phyloP scores from a whole-genome alignment of 2,888 invertebrate species.

The Dilophus febrilis region DNA sequence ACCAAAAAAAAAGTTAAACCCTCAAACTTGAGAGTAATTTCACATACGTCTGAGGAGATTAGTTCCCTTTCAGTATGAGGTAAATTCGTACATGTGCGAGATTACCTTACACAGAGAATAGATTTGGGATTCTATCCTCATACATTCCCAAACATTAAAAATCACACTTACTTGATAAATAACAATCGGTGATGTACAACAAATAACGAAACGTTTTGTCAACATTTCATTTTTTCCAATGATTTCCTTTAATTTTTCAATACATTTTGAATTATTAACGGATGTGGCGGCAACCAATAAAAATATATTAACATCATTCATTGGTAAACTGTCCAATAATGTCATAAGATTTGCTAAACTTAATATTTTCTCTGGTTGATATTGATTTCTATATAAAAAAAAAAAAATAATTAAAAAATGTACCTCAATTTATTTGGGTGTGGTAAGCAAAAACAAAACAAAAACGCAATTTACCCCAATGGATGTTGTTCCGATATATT shows the following conservation, averaged over 20 bases:
- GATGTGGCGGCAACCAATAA: constrained; percentile 24
- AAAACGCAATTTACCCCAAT: constrained; percentile 26
- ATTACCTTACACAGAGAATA: no score
- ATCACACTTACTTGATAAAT: constrained; percentile 29
- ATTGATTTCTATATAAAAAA: constrained; percentile 20
- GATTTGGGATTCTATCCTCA: no score
- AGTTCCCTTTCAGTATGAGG: no score
- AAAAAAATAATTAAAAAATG: not conserved
- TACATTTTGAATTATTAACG: constrained; percentile 22
- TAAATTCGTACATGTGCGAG: no score
- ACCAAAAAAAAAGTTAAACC: no score
- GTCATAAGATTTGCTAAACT: constrained; percentile 23
- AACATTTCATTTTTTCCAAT: constrained; percentile 21
- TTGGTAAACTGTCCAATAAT: constrained; percentile 20
- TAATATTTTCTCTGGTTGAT: constrained; percentile 23
- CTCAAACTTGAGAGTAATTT: no score
- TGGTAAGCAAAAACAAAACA: no score
- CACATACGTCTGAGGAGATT: no score
- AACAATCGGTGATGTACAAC: constrained; percentile 25
- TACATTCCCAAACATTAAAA: no score
- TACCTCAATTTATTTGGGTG: no score
- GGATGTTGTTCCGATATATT: constrained; percentile 28
- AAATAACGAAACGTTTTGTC: constrained; percentile 22
- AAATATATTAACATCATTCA: constrained; percentile 24
- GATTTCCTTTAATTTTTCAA: constrained; percentile 21